A percentile compares a stretch with the other conserved stretches of the same genome.
Evolutionary conservation across 1,140 invertebrate genomes (phyloP).

Genomic region (Gryllus bimaculatus): DNA sequence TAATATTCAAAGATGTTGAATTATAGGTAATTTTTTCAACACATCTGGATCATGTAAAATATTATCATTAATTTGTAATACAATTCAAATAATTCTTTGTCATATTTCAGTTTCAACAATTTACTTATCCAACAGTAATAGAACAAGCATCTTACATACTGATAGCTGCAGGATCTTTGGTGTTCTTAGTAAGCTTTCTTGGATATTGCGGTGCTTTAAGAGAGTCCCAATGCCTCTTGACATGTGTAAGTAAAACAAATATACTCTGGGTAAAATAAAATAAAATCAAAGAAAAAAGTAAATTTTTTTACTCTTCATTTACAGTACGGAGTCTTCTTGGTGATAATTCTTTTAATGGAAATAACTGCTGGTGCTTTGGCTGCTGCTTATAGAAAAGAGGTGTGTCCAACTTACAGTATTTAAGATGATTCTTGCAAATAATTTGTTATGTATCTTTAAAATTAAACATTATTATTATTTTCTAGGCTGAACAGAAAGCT

Average conservation of each 20-base stretch:
- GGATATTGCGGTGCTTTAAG: constrained; percentile 79
- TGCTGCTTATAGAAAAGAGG: constrained; percentile 56
- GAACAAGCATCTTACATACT: constrained; percentile 59
- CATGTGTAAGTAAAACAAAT: constrained; percentile 48
- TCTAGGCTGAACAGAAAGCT: constrained; percentile 43
- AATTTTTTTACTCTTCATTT: not conserved
- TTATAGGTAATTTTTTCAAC: no score
- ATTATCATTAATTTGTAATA: not conserved
- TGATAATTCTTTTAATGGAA: constrained; percentile 59
- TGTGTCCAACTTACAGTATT: constrained; percentile 32
- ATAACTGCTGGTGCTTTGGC: constrained; percentile 60
- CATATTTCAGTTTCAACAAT: constrained; percentile 37
- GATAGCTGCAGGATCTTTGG: constrained; percentile 66
- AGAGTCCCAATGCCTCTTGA: constrained; percentile 69
- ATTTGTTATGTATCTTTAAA: not conserved
- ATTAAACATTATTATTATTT: constrained; percentile 22
- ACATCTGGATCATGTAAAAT: not conserved
- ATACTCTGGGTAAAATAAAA: not conserved
- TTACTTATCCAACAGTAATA: constrained; percentile 49
- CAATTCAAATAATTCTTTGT: not conserved
- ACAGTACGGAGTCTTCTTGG: constrained; percentile 62
- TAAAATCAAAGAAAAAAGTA: not conserved
- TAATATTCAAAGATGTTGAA: no score
- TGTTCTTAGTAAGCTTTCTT: constrained; percentile 74
- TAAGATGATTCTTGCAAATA: not conserved